Evolutionary conservation across 1,140 invertebrate genomes (phyloP).

Genomic region (Polypedilum pembai): DNA sequence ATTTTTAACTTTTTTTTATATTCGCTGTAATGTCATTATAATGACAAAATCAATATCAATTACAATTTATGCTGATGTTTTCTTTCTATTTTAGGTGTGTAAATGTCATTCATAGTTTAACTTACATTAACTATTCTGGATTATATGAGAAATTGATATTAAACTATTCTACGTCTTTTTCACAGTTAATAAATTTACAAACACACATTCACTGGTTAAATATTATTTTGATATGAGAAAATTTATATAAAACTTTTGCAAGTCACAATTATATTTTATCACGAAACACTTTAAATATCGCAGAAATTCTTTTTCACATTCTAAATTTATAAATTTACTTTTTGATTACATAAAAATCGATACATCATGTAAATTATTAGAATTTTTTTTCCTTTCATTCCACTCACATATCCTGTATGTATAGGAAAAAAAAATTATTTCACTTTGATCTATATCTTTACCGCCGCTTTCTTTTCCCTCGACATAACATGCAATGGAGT

Average conservation of each 20-base stretch:
- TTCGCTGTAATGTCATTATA: background rate
- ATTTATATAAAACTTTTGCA: background rate
- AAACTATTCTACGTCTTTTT: no score
- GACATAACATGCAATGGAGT: no score
- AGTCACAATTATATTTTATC: conserved; percentile 6
- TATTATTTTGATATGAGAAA: background rate
- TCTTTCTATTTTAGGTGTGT: background rate
- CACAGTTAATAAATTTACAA: no score
- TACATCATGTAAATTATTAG: conserved; percentile 14
- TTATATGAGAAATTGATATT: no score
- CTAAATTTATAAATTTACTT: background rate
- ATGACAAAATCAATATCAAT: conserved; percentile 7
- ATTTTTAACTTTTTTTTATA: no score
- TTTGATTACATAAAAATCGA: background rate
- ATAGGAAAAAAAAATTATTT: background rate
- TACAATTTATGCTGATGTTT: background rate
- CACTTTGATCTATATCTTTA: background rate
- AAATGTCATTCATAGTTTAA: background rate
- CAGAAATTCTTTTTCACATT: background rate
- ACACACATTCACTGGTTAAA: background rate
- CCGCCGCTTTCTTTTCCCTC: no score
- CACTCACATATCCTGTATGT: background rate
- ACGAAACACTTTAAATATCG: conserved; percentile 11
- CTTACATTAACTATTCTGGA: no score
- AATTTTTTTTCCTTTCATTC: background rate